Conservation (phyloP, 2,113 vertebrate genomes). For the Salvelinus namaycush region DNA sequence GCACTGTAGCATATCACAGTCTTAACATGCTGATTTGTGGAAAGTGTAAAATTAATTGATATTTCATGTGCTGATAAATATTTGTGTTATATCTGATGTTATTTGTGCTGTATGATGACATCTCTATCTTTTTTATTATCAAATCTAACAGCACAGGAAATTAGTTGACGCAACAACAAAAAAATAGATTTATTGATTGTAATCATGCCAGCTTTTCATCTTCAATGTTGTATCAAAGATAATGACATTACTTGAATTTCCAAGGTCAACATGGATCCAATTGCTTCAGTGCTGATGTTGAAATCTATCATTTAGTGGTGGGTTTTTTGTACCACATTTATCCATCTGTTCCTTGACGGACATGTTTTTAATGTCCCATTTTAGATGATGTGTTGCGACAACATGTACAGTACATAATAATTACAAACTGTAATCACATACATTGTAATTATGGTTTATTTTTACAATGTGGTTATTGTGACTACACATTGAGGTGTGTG, state of each 20-base stretch:
- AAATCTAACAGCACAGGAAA: slow-evolving; percentile 51
- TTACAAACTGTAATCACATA: too few relatives aligned
- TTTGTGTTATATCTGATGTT: slow-evolving; percentile 29
- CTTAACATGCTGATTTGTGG: slow-evolving; percentile 24
- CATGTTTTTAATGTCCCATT: too few relatives aligned
- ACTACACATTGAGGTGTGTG: too few relatives aligned
- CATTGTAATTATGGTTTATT: too few relatives aligned
- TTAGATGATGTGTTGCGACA: too few relatives aligned
- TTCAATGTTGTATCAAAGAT: background rate
- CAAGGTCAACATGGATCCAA: slow-evolving; percentile 27
- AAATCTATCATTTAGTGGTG: too few relatives aligned
- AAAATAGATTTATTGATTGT: slow-evolving; percentile 14
- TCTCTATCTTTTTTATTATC: slow-evolving; percentile 34
- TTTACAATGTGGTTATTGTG: too few relatives aligned
- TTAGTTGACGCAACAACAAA: slow-evolving; percentile 46
- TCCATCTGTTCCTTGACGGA: too few relatives aligned
- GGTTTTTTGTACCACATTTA: too few relatives aligned
- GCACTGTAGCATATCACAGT: slow-evolving; percentile 13
- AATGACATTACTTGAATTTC: background rate
- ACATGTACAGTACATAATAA: too few relatives aligned
- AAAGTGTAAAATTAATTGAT: slow-evolving; percentile 47
- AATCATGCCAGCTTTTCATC: slow-evolving; percentile 24
- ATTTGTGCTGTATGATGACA: slow-evolving; percentile 42
- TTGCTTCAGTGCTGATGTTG: too few relatives aligned
- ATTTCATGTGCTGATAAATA: slow-evolving; percentile 51